phyloP scores from a whole-genome alignment of 2,113 vertebrate genomes.

The Rafetus swinhoei region DNA sequence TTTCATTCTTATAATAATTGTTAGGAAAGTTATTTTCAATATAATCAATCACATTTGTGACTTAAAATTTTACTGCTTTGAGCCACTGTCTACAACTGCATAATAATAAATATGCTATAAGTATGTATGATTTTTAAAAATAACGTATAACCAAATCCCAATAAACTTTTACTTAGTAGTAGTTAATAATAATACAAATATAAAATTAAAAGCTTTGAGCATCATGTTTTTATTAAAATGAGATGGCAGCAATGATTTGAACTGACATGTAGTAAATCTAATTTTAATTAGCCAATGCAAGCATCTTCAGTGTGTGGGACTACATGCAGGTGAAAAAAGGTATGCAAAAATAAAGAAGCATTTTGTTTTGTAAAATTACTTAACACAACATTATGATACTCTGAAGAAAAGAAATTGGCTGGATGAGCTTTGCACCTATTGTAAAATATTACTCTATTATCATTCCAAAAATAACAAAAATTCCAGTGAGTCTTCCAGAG shows the following conservation, averaged over 20 bases:
- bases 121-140: neutral
- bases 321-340: slow-evolving; percentile 39
- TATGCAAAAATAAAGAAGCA: slow-evolving; percentile 13
- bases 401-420: slow-evolving; percentile 47
- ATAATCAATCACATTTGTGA: neutral
- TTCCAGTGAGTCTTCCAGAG: neutral
- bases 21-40: slow-evolving; percentile 19
- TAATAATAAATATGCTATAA: accelerated
- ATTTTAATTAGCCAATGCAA: slow-evolving; percentile 59
- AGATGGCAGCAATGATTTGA: slow-evolving; percentile 13
- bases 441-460: slow-evolving; percentile 40
- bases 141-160: neutral
- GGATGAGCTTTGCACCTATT: slow-evolving; percentile 15
- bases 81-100: neutral
- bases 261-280: slow-evolving; percentile 69
- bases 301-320: slow-evolving; percentile 34
- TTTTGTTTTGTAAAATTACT: slow-evolving; percentile 55
- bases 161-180: neutral
- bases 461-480: slow-evolving; percentile 8
- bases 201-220: slow-evolving; percentile 6
- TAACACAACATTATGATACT: slow-evolving; percentile 59
- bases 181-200: neutral
- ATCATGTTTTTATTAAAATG: neutral
- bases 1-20: neutral
- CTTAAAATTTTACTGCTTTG: neutral